phyloP scores from a whole-genome alignment of 2,113 vertebrate genomes.

The Corythornis madagascariensis region DNA sequence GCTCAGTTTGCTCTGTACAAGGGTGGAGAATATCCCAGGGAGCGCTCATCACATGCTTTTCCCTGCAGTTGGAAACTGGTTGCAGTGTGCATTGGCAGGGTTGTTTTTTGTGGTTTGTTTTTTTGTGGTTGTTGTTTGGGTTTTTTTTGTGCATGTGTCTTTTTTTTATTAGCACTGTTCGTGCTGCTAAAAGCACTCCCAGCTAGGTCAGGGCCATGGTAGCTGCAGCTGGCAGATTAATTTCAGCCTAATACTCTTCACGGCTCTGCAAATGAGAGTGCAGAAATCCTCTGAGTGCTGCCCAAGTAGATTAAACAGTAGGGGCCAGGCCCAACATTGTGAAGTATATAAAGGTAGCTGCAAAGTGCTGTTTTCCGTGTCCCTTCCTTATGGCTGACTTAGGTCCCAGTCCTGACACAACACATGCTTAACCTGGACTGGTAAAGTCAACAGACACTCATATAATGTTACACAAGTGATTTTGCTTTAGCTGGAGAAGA shows the following conservation, averaged over 20 bases:
- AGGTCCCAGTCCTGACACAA: not conserved
- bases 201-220: not conserved
- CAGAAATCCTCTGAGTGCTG: not conserved
- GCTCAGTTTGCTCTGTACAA: not conserved
- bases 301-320: not conserved
- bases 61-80: conserved; percentile 28
- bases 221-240: not conserved
- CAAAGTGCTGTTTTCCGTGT: not conserved
- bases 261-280: not conserved
- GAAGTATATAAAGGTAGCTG: not conserved
- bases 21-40: conserved; percentile 64
- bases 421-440: not conserved
- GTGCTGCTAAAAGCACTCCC: not conserved
- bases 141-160: not conserved
- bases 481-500: not conserved
- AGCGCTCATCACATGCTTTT: conserved; percentile 39
- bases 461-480: not conserved
- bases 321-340: not conserved
- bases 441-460: not conserved
- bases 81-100: not conserved
- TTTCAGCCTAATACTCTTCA: not conserved
- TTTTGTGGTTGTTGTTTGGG: not conserved
- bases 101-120: not conserved
- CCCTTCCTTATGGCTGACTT: not conserved
- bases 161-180: not conserved